phyloP scores from a whole-genome alignment of 2,113 vertebrate species.

The Anarrhichthys ocellatus region DNA sequence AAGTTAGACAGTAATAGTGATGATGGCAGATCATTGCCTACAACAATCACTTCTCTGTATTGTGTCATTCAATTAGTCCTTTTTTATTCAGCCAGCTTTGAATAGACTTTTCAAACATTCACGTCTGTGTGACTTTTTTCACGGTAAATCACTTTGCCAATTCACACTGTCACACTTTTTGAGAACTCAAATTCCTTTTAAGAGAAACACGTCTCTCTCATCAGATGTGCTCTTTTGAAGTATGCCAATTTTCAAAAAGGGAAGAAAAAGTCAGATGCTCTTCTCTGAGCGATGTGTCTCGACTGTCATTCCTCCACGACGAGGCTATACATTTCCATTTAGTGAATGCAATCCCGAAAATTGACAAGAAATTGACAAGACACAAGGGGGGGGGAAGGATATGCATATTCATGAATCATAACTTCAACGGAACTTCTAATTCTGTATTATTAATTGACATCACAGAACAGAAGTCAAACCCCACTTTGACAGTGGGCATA shows the following conservation, averaged over 20 bases:
- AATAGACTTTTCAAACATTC: slow-evolving; percentile 2
- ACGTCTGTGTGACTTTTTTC: slow-evolving; percentile 3
- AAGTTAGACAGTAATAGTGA: slow-evolving; percentile 9
- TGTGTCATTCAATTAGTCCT: slow-evolving; percentile 25
- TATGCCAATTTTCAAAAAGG: slow-evolving; percentile 5
- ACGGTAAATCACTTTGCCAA: slow-evolving; percentile 34
- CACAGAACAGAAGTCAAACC: slow-evolving; percentile 31
- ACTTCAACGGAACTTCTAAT: slow-evolving; percentile 26
- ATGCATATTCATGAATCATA: background rate
- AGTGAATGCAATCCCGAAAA: background rate
- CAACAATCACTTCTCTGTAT: slow-evolving; percentile 12
- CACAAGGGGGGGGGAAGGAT: too few relatives aligned
- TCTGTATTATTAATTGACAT: slow-evolving; percentile 40
- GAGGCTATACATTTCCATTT: background rate
- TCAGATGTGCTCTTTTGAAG: slow-evolving; percentile 49
- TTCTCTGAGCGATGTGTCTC: background rate
- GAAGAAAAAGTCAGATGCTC: background rate
- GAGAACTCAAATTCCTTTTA: slow-evolving; percentile 33
- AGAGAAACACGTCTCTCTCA: slow-evolving; percentile 31
- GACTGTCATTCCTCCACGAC: slow-evolving; percentile 9
- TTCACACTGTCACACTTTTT: slow-evolving; percentile 50
- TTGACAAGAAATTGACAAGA: slow-evolving; percentile 13
- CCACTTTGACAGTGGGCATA: slow-evolving; percentile 29
- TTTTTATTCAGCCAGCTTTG: background rate
- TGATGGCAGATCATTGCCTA: background rate